A percentile compares a stretch with the other conserved stretches of the same genome.
Evolutionary conservation across 2,113 vertebrate genomes (phyloP).

Genomic region (Channa argus): DNA sequence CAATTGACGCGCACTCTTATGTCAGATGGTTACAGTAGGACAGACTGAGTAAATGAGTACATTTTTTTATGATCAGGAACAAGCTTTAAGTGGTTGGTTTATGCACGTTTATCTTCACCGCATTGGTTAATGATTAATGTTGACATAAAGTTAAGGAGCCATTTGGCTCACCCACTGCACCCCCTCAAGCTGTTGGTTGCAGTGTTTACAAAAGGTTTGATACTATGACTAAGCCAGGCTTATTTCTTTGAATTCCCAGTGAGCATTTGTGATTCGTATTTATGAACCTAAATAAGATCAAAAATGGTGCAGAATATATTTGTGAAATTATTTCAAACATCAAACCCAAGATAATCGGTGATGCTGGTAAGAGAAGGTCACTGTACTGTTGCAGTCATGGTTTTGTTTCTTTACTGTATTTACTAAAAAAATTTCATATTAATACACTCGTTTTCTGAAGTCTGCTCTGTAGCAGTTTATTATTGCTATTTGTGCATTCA

Average conservation of each 20-base stretch:
- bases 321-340: neutral
- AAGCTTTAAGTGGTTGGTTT: neutral
- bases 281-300: too few relatives aligned
- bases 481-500: too few relatives aligned
- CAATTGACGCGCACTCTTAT: neutral
- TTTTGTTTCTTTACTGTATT: too few relatives aligned
- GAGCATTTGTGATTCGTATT: too few relatives aligned
- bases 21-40: neutral
- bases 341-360: too few relatives aligned
- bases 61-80: neutral
- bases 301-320: neutral
- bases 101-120: neutral
- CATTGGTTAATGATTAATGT: slow-evolving; percentile 15
- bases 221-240: neutral
- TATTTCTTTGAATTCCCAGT: too few relatives aligned
- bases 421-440: too few relatives aligned
- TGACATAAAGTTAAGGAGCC: neutral
- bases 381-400: too few relatives aligned
- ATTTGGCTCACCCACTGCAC: neutral
- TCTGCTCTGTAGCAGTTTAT: too few relatives aligned
- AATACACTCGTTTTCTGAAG: too few relatives aligned
- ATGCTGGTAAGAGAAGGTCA: too few relatives aligned
- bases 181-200: neutral
- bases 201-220: neutral
- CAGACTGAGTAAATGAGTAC: neutral